These are phyloP conservation scores for Mayetiola destructor DNA, from an alignment of 2,888 invertebrate species.

Conservation along the genomic window DNA sequence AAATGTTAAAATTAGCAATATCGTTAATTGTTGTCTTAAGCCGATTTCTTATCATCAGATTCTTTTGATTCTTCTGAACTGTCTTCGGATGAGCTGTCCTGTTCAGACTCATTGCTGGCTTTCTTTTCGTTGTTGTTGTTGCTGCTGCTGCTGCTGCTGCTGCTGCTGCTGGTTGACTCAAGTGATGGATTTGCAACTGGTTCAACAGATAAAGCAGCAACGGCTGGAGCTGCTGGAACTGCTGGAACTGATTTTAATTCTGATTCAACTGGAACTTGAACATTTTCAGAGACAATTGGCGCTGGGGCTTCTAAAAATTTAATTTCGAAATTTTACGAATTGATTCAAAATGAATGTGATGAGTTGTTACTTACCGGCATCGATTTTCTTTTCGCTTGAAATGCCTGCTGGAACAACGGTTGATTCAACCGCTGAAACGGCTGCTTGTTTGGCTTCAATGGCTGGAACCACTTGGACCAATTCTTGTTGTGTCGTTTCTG, in stretches of 20 bases:
- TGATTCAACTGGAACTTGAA: conserved; percentile 23
- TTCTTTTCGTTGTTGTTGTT: conserved; percentile 17
- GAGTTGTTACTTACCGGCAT: conserved; percentile 13
- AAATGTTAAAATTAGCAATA: no score
- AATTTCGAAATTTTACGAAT: not conserved
- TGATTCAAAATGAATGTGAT: not conserved
- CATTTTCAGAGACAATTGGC: conserved; percentile 18
- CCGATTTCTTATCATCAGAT: conserved; percentile 14
- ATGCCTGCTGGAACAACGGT: conserved; percentile 16
- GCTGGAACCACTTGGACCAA: not conserved
- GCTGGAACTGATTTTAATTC: conserved; percentile 28
- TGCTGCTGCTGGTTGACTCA: conserved; percentile 31
- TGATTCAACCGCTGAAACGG: conserved; percentile 14
- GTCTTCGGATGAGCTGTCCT: conserved; percentile 14
- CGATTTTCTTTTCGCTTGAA: conserved; percentile 22
- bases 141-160: conserved; percentile 23
- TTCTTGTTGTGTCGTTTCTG: not conserved
- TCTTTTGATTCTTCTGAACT: conserved; percentile 19
- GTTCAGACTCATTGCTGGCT: conserved; percentile 20
- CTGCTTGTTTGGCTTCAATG: not conserved
- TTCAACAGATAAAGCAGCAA: conserved; percentile 19
- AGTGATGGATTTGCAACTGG: conserved; percentile 26
- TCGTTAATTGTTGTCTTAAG: no score
- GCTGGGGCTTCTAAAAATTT: not conserved
- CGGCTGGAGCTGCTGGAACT: conserved; percentile 23